Evolutionary conservation across 2,113 vertebrate species (phyloP), one percentile per base, ranked within the genome.

Genomic region (Bos javanicus): DNA sequence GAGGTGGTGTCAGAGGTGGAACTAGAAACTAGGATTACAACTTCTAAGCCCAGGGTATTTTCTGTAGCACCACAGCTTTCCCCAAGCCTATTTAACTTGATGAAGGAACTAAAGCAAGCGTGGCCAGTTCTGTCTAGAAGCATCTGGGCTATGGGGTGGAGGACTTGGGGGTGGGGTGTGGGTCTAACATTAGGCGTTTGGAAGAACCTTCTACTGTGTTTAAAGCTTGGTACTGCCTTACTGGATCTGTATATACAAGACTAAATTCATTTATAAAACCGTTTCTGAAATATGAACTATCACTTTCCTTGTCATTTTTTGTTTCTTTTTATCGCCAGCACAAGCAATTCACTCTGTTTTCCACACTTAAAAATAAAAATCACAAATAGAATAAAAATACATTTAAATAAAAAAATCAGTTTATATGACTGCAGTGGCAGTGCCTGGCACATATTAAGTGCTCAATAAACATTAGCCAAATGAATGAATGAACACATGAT

Each of bases 371-470:
- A 96, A 90, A 87, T 84, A 96, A 86, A 67, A 67, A 91, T 60
- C 12, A 50, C 54, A 96, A 90, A 83, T 59, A 93, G 19, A 87
- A 92, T 43, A 91, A 94, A 90, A 87, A 82, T 46, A 14, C 36
- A 84, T 46, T 86, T 88, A 57, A 56, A 82, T 28, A 39, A n/a
- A 39, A 92, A 84, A 89, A 87, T 86, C 39, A 54, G 14, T 88
- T 95, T 94, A 46, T n/a, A 96, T 93, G 91, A 92, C n/a, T 96
- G 67, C n/a, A 90, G 14, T 96, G 88, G 92, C 88, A 95, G 91
- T 97, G 96, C 96, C 98, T 98, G 98, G 67, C 84, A 96, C 94
- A 95, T 97, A 95, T 90, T 91, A 96, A 87, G 82, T 95, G 93
- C 95, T 98, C 95, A 97, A 97, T 97, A 97, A 98, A 97, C 96